Evolutionary conservation across 1,140 invertebrate species (phyloP).

Genomic region (Cataglyphis hispanica): DNA sequence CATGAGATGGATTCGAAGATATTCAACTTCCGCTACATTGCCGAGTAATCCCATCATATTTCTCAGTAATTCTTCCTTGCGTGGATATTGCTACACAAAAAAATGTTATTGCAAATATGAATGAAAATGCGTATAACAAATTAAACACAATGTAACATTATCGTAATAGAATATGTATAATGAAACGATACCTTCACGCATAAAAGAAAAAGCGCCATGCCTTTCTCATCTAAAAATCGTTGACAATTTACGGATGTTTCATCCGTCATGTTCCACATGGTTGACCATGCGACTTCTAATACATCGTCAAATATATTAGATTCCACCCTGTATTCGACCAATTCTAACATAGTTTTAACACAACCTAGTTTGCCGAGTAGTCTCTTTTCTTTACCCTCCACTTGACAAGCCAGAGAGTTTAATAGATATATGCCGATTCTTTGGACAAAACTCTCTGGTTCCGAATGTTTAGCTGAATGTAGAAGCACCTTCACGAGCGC

Average conservation of each 20-base stretch:
- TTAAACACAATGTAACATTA: not conserved
- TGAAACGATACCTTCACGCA: constrained; percentile 91
- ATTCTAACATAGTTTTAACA: constrained; percentile 94
- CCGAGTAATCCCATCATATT: constrained; percentile 99
- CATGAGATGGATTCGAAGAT: constrained; percentile 95
- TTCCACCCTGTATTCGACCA: constrained; percentile 93
- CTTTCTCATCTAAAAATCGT: constrained; percentile 94
- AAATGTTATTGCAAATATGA: constrained; percentile 39
- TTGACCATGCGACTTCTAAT: constrained; percentile 98
- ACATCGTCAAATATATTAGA: constrained; percentile 95
- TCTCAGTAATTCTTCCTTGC: constrained; percentile 94
- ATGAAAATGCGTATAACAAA: not conserved
- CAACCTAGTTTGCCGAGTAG: constrained; percentile 96
- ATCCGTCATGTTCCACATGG: constrained; percentile 99
- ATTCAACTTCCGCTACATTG: constrained; percentile 97
- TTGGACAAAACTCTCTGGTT: constrained; percentile 96
- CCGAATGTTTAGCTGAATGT: constrained; percentile 92
- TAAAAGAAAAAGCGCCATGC: constrained; percentile 94
- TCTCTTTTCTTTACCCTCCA: constrained; percentile 96
- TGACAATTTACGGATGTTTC: constrained; percentile 97
- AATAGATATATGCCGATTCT: constrained; percentile 97
- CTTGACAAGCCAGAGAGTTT: constrained; percentile 98
- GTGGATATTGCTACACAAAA: constrained; percentile 91
- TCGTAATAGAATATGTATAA: not conserved
- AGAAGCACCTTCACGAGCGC: constrained; percentile 94